These are phyloP conservation scores for Crotalus horridus DNA, from an alignment of 2,113 vertebrate species.

Conservation along the genomic window DNA sequence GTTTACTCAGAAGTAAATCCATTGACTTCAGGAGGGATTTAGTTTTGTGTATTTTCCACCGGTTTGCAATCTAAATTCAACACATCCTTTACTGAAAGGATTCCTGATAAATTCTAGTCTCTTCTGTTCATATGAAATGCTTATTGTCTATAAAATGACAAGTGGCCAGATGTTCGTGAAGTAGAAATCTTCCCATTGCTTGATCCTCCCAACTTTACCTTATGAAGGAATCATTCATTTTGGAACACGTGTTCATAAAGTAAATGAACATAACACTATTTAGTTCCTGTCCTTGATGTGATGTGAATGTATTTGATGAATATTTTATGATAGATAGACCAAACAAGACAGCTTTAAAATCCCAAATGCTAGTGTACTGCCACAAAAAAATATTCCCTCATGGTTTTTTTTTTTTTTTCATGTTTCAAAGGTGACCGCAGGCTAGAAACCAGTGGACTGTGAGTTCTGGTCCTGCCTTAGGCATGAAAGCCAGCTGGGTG, in stretches of 20 bases:
- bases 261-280: constrained; percentile 56
- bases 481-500: not conserved
- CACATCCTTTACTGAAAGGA: constrained; percentile 75
- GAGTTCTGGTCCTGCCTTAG: not conserved
- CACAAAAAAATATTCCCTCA: constrained; percentile 32
- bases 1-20: not conserved
- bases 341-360: constrained; percentile 33
- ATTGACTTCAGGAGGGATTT: not conserved
- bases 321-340: constrained; percentile 52
- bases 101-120: constrained; percentile 76
- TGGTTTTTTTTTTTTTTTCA: constrained; percentile 6
- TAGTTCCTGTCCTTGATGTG: constrained; percentile 49
- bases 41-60: not conserved
- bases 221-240: constrained; percentile 49
- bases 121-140: constrained; percentile 76
- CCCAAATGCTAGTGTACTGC: constrained; percentile 28
- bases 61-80: constrained; percentile 69
- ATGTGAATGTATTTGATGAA: constrained; percentile 45
- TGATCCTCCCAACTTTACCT: constrained; percentile 19
- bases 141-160: constrained; percentile 77
- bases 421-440: constrained; percentile 14
- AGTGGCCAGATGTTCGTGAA: constrained; percentile 77
- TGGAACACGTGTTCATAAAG: constrained; percentile 54
- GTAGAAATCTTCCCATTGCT: constrained; percentile 56
- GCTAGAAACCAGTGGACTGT: not conserved